A percentile compares a stretch with the other conserved stretches of the same genome.
These are phyloP conservation scores for Rhabdomys pumilio DNA, from an alignment of 2,797 vertebrate genomes.

Conservation along the genomic window DNA sequence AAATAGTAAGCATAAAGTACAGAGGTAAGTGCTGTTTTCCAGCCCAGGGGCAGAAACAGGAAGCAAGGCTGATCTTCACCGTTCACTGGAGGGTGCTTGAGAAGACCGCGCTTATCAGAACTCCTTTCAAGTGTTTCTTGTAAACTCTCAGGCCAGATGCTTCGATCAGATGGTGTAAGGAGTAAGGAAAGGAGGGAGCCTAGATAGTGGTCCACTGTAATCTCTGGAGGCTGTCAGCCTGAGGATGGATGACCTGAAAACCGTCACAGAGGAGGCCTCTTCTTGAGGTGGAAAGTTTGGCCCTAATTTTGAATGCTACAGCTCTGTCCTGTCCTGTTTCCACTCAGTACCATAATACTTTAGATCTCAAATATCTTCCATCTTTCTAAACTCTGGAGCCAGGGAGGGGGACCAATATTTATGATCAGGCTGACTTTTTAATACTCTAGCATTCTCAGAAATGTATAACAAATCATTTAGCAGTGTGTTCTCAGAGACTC, in stretches of 20 bases:
- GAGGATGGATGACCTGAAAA: neutral
- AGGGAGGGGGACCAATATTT: neutral
- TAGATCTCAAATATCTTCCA: slow-evolving; percentile 26
- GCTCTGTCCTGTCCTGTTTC: neutral
- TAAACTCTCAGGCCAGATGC: neutral
- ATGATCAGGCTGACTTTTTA: slow-evolving; percentile 36
- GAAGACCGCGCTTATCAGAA: neutral
- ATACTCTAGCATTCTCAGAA: neutral
- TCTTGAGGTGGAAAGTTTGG: neutral
- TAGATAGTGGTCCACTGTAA: neutral
- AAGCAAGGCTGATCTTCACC: slow-evolving; percentile 9
- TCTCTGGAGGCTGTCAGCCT: neutral
- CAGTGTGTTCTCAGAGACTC: slow-evolving; percentile 11
- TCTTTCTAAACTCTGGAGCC: neutral
- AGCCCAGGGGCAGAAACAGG: slow-evolving; percentile 24
- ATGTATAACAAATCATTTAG: neutral
- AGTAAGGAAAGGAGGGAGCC: neutral
- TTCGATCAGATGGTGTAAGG: accelerated
- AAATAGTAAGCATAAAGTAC: slow-evolving; percentile 4
- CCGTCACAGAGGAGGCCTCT: neutral
- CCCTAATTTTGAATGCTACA: neutral
- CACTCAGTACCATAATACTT: neutral
- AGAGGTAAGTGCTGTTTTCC: slow-evolving; percentile 26
- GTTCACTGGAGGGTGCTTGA: slow-evolving; percentile 14
- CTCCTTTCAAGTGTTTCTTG: slow-evolving; percentile 8